Conservation (phyloP, 2,113 vertebrate genomes). For the Uropsilus gracilis region DNA sequence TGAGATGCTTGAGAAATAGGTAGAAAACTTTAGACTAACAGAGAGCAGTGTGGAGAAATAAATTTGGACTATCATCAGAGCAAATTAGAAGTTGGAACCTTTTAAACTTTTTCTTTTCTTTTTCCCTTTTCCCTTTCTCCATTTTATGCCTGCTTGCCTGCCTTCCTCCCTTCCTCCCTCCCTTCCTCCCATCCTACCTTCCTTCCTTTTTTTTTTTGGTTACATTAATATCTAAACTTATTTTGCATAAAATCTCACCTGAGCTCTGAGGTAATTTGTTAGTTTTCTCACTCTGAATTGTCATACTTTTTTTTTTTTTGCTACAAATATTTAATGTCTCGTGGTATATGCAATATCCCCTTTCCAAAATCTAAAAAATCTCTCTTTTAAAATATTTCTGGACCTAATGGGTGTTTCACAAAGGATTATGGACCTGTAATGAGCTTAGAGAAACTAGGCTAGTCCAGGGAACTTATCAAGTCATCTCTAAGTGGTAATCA, state of each 20-base stretch:
- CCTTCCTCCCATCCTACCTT: background rate
- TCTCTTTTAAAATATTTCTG: constrained; percentile 18
- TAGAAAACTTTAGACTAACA: constrained; percentile 22
- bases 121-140: background rate
- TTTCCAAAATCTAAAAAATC: constrained; percentile 20
- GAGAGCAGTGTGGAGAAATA: background rate
- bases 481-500: background rate
- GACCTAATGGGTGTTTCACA: background rate
- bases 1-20: constrained; percentile 23
- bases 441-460: background rate
- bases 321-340: background rate
- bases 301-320: constrained; percentile 26
- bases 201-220: background rate
- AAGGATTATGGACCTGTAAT: background rate
- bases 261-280: background rate
- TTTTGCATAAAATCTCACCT: constrained; percentile 50
- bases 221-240: background rate
- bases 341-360: background rate
- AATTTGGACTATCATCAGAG: background rate
- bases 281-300: background rate
- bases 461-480: background rate
- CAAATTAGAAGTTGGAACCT: background rate
- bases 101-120: background rate
- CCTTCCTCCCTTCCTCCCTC: too few species aligned
- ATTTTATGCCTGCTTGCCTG: background rate